phyloP scores from a whole-genome alignment of 1,140 invertebrate genomes.

The Drosophila truncata region DNA sequence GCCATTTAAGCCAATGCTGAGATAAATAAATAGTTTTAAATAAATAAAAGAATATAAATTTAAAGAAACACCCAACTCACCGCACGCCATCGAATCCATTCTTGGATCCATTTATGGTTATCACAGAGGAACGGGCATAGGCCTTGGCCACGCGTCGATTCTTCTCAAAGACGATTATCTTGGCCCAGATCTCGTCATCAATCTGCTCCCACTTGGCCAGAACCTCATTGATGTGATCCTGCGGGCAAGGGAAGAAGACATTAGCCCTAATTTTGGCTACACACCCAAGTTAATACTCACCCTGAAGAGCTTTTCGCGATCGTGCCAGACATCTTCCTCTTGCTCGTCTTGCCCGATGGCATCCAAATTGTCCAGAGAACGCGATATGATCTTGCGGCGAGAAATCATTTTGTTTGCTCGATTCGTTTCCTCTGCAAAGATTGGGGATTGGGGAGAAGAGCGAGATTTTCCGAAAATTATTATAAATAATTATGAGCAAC shows the following conservation, averaged over 20 bases:
- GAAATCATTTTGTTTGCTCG: conserved; percentile 91
- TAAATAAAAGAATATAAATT: background rate
- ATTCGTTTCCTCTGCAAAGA: conserved; percentile 49
- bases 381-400: conserved; percentile 94
- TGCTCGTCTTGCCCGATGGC: conserved; percentile 89
- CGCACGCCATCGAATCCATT: conserved; percentile 98
- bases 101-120: conserved; percentile 97
- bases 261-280: background rate
- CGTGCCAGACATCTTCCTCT: conserved; percentile 97
- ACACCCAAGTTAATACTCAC: conserved; percentile 87
- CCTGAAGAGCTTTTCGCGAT: conserved; percentile 97
- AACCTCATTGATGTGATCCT: conserved; percentile 99
- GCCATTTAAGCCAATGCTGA: conserved; percentile 94
- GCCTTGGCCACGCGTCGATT: conserved; percentile 97
- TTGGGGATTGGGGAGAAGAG: conserved; percentile 17
- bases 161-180: conserved; percentile 97
- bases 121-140: conserved; percentile 95
- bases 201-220: conserved; percentile 98
- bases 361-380: conserved; percentile 96
- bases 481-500: conserved; percentile 62
- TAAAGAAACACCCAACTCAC: conserved; percentile 86
- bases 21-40: background rate
- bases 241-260: conserved; percentile 57
- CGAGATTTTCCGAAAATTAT: conserved; percentile 65
- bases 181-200: conserved; percentile 99